Percentiles rank a stretch among this genome's conserved stretches.
phyloP scores from a whole-genome alignment of 2,797 vertebrate species.

The Spinus olivaceus region DNA sequence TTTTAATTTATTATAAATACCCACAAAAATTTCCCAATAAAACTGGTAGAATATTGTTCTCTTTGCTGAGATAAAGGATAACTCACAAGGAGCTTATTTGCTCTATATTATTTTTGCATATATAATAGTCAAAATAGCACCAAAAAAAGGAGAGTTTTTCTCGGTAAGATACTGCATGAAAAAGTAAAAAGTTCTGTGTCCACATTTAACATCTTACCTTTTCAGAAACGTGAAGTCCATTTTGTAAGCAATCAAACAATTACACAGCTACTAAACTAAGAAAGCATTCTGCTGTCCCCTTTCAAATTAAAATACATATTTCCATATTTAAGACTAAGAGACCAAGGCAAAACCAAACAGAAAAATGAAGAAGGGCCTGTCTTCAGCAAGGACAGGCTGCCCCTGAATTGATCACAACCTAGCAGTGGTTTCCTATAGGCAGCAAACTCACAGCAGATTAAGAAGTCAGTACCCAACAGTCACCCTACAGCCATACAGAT shows the following conservation, averaged over 20 bases:
- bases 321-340: not conserved
- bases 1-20: conserved; percentile 8
- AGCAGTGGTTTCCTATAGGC: not conserved
- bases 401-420: not conserved
- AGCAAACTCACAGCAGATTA: not conserved
- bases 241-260: not conserved
- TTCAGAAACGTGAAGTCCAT: not conserved
- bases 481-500: not conserved
- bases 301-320: not conserved
- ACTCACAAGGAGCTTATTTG: not conserved
- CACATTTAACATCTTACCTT: not conserved
- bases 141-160: not conserved
- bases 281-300: not conserved
- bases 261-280: not conserved
- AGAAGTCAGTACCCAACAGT: not conserved
- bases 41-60: not conserved
- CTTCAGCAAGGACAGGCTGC: not conserved
- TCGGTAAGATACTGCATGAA: not conserved
- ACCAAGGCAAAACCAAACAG: not conserved
- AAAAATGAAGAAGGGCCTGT: not conserved
- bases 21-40: not conserved
- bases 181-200: not conserved
- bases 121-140: not conserved
- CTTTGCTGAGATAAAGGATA: not conserved
- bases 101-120: not conserved